Conservation (phyloP, 2,888 invertebrate species). For the Dryobotodes eremita region DNA sequence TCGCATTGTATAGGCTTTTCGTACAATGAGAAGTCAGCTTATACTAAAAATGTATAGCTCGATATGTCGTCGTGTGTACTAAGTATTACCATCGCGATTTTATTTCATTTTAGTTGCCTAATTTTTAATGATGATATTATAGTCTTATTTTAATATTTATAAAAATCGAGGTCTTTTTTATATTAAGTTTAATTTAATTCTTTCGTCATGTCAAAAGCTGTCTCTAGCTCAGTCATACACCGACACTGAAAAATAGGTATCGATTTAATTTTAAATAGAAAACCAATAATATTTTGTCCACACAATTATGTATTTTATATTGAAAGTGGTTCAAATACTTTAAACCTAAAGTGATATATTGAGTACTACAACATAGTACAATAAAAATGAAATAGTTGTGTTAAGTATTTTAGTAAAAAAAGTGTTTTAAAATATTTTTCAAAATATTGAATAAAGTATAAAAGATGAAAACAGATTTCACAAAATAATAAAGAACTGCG, state of each 20-base stretch:
- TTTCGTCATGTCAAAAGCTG: slow-evolving; percentile 33
- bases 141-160: slow-evolving; percentile 46
- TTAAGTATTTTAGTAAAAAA: slow-evolving; percentile 47
- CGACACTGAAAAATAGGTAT: slow-evolving; percentile 11
- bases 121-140: slow-evolving; percentile 37
- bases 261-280: slow-evolving; percentile 49
- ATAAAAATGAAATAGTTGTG: slow-evolving; percentile 19
- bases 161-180: slow-evolving; percentile 36
- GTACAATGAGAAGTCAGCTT: no score
- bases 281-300: slow-evolving; percentile 22
- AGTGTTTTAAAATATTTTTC: slow-evolving; percentile 37
- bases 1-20: no score
- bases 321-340: slow-evolving; percentile 26
- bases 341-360: slow-evolving; percentile 29
- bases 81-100: slow-evolving; percentile 64
- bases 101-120: slow-evolving; percentile 52
- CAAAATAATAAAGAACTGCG: slow-evolving; percentile 58
- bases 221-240: slow-evolving; percentile 41
- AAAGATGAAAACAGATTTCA: slow-evolving; percentile 63
- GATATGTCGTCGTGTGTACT: neutral
- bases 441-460: slow-evolving; percentile 60
- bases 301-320: slow-evolving; percentile 12
- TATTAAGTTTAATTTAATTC: slow-evolving; percentile 12
- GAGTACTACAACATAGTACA: slow-evolving; percentile 21
- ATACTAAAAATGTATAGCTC: no score